Base-by-base conservation (phyloP, 2,113 vertebrate species). In the Albula goreensis region DNA sequence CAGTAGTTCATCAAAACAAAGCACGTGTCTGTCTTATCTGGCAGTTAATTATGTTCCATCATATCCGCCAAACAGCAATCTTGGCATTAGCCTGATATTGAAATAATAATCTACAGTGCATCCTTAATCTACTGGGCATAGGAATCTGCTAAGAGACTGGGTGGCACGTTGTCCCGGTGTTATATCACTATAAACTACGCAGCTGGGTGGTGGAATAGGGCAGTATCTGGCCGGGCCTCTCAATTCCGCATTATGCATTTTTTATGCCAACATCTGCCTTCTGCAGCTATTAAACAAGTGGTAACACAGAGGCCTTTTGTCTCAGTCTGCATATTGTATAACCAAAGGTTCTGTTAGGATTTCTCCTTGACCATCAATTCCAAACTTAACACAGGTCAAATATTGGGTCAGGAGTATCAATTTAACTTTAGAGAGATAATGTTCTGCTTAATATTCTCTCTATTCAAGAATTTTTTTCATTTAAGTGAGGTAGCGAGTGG, bases 211-310 rank as follows among this genome's bases (percentile, higher is more conserved):
- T 6, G n/a, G 22, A 22, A n/a, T 25, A 74, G 9, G 7, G 70
- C 22, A 25, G 22, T 74, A 22, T 74, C 10, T 31, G 70, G 70
- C 70, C n/a, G 22, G 31, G 70, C n/a, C 70, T 74, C 70, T 74
- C 22, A 7, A 74, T 74, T 31, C 70, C 7, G 70, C 70, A 31
- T 74, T 74, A 74, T 74, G n/a, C 8, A 74, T 74, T 74, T 74
- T 74, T 74, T 7, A 74, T 74, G 70, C 70, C n/a, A 74, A 74
- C 70, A 74, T 74, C 70, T 74, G 70, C 12, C 70, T 74, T 31
- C 5, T 74, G 70, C 15, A 17, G 13, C 63, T 70, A 5, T 17
- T 56, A 56, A 56, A 56, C 63, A n/a, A 74, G n/a, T 74, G 70
- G 22, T n/a, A 74, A 22, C 25, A 74, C 70, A 74, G 70, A n/a